phyloP scores from a whole-genome alignment of 1,140 invertebrate species.

The Gryllus bimaculatus region DNA sequence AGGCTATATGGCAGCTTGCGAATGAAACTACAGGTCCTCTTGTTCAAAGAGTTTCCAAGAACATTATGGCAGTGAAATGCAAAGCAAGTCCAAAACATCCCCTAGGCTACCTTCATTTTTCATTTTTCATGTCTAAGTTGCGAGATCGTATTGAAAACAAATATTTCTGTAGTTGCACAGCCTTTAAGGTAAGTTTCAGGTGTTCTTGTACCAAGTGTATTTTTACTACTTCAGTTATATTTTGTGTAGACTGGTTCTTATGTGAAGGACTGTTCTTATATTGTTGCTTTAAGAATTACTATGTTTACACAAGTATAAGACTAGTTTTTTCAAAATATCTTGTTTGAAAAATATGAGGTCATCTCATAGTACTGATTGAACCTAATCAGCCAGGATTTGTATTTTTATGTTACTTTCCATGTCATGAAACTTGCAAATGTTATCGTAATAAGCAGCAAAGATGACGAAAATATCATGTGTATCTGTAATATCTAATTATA shows the following conservation, averaged over 20 bases:
- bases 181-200: slow-evolving; percentile 41
- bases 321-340: background rate
- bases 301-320: background rate
- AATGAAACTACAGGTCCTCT: slow-evolving; percentile 55
- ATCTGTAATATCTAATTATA: too few relatives aligned
- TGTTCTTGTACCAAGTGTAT: too few relatives aligned
- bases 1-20: slow-evolving; percentile 50
- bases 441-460: too few relatives aligned
- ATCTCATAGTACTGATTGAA: too few relatives aligned
- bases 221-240: background rate
- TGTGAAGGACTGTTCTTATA: background rate
- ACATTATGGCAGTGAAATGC: slow-evolving; percentile 69
- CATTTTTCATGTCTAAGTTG: slow-evolving; percentile 47
- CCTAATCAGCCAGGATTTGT: too few relatives aligned
- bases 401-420: too few relatives aligned
- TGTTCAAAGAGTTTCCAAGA: slow-evolving; percentile 67
- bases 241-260: background rate
- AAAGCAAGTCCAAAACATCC: slow-evolving; percentile 57
- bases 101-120: slow-evolving; percentile 65
- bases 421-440: too few relatives aligned
- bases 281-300: background rate
- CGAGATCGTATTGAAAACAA: slow-evolving; percentile 46
- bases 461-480: too few relatives aligned
- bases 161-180: slow-evolving; percentile 53
- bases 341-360: too few relatives aligned